A percentile compares a stretch with the other conserved stretches of the same genome.
Evolutionary conservation across 2,113 vertebrate genomes (phyloP).

Genomic region (Psettodes erumei): DNA sequence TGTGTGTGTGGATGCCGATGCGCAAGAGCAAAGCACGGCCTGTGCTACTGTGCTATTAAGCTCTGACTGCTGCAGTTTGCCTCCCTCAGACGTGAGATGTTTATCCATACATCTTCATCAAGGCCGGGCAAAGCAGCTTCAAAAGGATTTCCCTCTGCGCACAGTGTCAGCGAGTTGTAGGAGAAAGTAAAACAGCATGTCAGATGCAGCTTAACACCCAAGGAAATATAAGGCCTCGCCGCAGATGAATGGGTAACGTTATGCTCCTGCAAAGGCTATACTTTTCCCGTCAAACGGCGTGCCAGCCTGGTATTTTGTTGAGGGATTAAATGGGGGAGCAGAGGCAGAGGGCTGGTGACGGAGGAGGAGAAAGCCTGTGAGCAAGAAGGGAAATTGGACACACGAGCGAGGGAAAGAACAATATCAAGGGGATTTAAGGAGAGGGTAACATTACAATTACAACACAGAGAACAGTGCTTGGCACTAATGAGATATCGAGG

Average conservation of each 20-base stretch:
- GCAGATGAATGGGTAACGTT: constrained; percentile 21
- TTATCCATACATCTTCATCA: constrained; percentile 39
- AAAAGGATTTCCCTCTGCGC: constrained; percentile 33
- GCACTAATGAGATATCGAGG: constrained; percentile 64
- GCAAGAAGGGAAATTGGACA: constrained; percentile 60
- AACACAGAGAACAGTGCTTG: constrained; percentile 48
- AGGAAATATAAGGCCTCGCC: constrained; percentile 39
- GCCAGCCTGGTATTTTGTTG: constrained; percentile 60
- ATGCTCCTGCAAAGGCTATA: constrained; percentile 33
- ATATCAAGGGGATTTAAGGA: constrained; percentile 62
- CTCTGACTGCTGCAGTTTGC: constrained; percentile 14
- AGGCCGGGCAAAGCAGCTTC: constrained; percentile 14
- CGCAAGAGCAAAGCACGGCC: constrained; percentile 20
- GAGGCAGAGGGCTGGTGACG: constrained; percentile 30
- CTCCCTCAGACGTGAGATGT: constrained; percentile 21
- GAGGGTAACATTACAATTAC: constrained; percentile 66
- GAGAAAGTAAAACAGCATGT: constrained; percentile 22
- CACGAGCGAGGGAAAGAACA: constrained; percentile 53
- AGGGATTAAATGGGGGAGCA: constrained; percentile 55
- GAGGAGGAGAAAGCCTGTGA: constrained; percentile 52
- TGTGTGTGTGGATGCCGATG: constrained; percentile 19
- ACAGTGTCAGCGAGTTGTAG: constrained; percentile 17
- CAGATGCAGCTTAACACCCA: constrained; percentile 32
- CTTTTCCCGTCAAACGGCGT: constrained; percentile 56
- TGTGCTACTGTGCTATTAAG: constrained; percentile 28